phyloP scores from a whole-genome alignment of 2,888 invertebrate genomes.

The Apodemia hepburni region DNA sequence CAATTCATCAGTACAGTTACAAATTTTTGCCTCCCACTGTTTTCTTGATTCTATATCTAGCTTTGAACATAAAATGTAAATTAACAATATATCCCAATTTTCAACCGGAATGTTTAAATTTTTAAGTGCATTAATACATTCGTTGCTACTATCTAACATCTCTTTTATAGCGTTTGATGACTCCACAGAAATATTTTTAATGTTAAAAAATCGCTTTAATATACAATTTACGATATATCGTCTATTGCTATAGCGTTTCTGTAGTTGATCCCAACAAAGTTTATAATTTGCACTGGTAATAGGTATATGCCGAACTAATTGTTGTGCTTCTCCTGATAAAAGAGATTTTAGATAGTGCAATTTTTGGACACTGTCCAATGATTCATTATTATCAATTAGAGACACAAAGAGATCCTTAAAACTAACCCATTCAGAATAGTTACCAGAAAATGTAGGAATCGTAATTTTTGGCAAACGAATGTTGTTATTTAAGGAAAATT shows the following conservation, averaged over 20 bases:
- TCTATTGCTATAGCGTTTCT: constrained; percentile 32
- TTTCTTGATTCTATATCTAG: constrained; percentile 30
- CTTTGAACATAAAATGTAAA: constrained; percentile 27
- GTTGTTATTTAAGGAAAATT: not conserved
- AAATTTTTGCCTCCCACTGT: constrained; percentile 30
- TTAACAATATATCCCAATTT: constrained; percentile 33
- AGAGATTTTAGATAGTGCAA: constrained; percentile 24
- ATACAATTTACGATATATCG: constrained; percentile 29
- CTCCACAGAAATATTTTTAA: constrained; percentile 12
- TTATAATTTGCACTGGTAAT: constrained; percentile 30
- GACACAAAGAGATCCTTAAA: constrained; percentile 28
- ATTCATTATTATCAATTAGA: constrained; percentile 23
- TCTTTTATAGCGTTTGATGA: constrained; percentile 14
- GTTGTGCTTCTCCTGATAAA: constrained; percentile 24
- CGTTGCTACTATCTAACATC: constrained; percentile 18
- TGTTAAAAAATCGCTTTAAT: constrained; percentile 26
- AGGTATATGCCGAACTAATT: constrained; percentile 20
- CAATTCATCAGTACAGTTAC: constrained; percentile 27
- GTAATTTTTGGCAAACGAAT: constrained; percentile 24
- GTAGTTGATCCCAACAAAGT: constrained; percentile 25
- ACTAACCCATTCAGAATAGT: constrained; percentile 26
- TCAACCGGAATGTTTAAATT: constrained; percentile 26
- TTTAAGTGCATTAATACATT: constrained; percentile 29
- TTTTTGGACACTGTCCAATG: constrained; percentile 26
- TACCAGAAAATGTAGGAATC: constrained; percentile 25